A percentile compares a stretch with the other conserved stretches of the same genome.
phyloP scores from a whole-genome alignment of 2,888 invertebrate species.

The Spisula subtruncata region DNA sequence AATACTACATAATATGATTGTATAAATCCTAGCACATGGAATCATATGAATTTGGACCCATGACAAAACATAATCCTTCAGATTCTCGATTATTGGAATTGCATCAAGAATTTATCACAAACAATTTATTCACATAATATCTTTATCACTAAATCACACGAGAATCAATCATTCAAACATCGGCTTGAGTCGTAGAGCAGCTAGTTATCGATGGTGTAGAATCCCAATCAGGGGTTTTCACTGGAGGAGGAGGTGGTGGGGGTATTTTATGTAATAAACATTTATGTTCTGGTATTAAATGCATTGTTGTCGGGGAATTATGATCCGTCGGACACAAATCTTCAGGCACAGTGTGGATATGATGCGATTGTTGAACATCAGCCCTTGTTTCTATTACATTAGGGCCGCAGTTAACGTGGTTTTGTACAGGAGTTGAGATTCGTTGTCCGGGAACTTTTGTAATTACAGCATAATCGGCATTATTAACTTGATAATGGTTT shows the following conservation, averaged over 20 bases:
- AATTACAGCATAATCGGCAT: slow-evolving; percentile 59
- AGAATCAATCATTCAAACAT: slow-evolving; percentile 22
- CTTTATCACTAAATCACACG: neutral
- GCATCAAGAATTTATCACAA: neutral
- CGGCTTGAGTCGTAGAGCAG: slow-evolving; percentile 32
- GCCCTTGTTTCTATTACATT: neutral
- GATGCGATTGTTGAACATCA: slow-evolving; percentile 26
- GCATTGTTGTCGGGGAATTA: slow-evolving; percentile 61
- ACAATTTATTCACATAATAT: neutral
- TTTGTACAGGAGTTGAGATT: slow-evolving; percentile 29
- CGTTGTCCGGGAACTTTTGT: slow-evolving; percentile 55
- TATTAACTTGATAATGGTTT: slow-evolving; percentile 60
- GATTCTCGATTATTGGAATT: slow-evolving; percentile 13
- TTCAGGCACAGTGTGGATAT: slow-evolving; percentile 69
- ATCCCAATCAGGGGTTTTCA: slow-evolving; percentile 5
- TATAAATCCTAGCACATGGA: slow-evolving; percentile 7
- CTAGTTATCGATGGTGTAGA: neutral
- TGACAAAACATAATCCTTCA: slow-evolving; percentile 8
- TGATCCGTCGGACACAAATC: slow-evolving; percentile 36
- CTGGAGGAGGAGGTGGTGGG: slow-evolving; percentile 66
- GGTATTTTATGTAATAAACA: slow-evolving; percentile 70
- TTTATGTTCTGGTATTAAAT: slow-evolving; percentile 69
- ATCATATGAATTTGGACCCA: slow-evolving; percentile 16
- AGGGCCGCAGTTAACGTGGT: neutral
- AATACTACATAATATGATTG: neutral